Percentiles rank a stretch among this genome's conserved stretches.
phyloP scores from a whole-genome alignment of 2,113 vertebrate genomes.

The Calypte anna region DNA sequence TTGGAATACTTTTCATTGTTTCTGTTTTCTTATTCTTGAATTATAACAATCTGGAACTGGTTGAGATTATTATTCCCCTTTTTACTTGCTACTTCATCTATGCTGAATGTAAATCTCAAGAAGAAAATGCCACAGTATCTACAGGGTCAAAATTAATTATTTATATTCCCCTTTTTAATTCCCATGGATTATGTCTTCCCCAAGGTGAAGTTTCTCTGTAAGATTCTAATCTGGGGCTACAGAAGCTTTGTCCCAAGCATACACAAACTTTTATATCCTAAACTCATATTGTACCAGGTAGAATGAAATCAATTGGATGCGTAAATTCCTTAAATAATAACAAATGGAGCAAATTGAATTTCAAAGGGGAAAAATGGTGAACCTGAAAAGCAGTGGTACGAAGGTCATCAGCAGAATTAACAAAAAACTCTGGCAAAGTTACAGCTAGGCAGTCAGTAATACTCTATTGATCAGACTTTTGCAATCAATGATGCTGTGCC shows the following conservation, averaged over 20 bases:
- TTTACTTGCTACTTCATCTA: not conserved
- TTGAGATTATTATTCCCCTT: not conserved
- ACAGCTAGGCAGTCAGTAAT: conserved; percentile 84
- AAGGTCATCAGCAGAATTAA: conserved; percentile 85
- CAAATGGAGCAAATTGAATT: conserved; percentile 82
- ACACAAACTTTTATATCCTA: conserved; percentile 45
- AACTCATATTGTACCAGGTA: conserved; percentile 58
- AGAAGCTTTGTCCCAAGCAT: conserved; percentile 43
- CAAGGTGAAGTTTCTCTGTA: conserved; percentile 8
- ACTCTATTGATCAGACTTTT: conserved; percentile 85
- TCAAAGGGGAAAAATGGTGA: conserved; percentile 76
- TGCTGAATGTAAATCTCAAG: not conserved
- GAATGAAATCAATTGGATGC: conserved; percentile 77
- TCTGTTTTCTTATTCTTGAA: not conserved
- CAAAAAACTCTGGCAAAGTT: conserved; percentile 82
- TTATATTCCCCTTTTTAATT: not conserved
- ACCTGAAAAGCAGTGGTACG: conserved; percentile 74
- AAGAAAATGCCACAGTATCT: not conserved
- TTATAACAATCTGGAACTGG: not conserved
- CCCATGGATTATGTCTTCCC: not conserved
- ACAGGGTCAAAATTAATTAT: conserved; percentile 23
- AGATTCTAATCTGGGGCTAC: conserved; percentile 20
- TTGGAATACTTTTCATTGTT: not conserved
- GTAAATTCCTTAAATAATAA: conserved; percentile 82
- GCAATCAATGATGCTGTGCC: conserved; percentile 84